Base-by-base conservation (phyloP, 1,140 invertebrate genomes). In the Solen grandis region DNA sequence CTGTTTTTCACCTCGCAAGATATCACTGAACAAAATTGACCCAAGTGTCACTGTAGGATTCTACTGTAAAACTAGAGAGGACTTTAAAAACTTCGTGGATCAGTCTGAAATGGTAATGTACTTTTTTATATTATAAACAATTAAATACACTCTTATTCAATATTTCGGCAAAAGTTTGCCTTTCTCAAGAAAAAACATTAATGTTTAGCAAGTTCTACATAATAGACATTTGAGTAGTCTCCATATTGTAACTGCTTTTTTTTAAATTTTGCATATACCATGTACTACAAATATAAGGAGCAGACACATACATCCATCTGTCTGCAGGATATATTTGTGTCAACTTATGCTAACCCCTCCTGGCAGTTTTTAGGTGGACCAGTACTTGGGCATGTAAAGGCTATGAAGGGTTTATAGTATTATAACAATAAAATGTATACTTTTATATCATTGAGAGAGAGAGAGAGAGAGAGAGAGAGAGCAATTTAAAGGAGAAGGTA, bases 11-110 rank as follows among this genome's bases (percentile, higher is more conserved):
- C 96, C 97, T n/a, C 94, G 96, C 59, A 98, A 97, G 91, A 94
- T 98, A 91, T 94, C 95, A 72, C 93, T 97, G n/a, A 94, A 92
- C 59, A 96, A 96, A 92, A 97, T 98, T 95, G 97, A 98, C 93
- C 97, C 97, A 2, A 97, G 96, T 70, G 97, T 97, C 91, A 97
- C 97, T 84, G 95, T 98, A 55, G 97, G 97, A n/a, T 98, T 98
- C 91, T 97, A 93, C 82, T 96, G 96, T 87, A 93, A 94, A 55
- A 95, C 95, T 70, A 94, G 94, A 92, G 93, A 94, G 70, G 95
- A 97, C 81, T 97, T 97, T 92, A 94, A 96, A 74, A 95, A 93
- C 60, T 96, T 97, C 86, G 77, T 87, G 2, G 62, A 84, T 10
- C 84, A 88, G 52, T 83, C 86, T 33, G 83, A 86, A 69, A 94